Conservation (phyloP, 2,797 vertebrate species). For the Parauchenoglanis ngamensis region DNA sequence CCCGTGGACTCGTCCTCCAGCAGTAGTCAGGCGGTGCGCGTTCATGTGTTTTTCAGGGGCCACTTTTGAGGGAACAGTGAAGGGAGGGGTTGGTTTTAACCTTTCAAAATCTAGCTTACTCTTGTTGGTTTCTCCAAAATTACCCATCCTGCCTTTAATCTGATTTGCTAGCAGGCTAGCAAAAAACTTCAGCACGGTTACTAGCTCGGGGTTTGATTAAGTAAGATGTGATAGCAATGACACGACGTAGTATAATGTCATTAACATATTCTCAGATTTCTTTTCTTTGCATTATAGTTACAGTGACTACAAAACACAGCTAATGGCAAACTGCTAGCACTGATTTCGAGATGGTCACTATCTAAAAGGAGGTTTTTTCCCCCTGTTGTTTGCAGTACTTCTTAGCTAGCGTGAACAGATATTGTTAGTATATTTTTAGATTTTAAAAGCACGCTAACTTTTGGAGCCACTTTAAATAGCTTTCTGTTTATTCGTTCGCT, state of each 20-base stretch:
- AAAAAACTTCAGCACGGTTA: background rate
- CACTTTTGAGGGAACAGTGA: no score
- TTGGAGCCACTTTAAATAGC: background rate
- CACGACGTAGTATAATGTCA: background rate
- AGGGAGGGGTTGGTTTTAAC: no score
- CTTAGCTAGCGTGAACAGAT: background rate
- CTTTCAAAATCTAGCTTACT: no score
- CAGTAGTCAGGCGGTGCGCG: no score
- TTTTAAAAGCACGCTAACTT: background rate
- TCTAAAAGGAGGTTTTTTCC: background rate
- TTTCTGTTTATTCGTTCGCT: background rate
- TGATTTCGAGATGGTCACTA: background rate
- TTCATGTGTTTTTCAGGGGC: no score
- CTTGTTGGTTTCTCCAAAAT: no score
- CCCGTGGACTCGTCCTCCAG: no score
- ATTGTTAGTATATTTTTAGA: background rate
- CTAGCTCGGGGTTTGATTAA: background rate
- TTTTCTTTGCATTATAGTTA: background rate
- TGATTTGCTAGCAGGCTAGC: background rate
- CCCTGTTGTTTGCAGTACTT: background rate
- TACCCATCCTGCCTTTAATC: background rate
- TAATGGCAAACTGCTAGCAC: no score
- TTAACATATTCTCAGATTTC: background rate
- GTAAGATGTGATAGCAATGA: background rate
- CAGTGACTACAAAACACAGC: no score